Evolutionary conservation across 2,888 invertebrate species (phyloP).

Genomic region (Taenaris catops): DNA sequence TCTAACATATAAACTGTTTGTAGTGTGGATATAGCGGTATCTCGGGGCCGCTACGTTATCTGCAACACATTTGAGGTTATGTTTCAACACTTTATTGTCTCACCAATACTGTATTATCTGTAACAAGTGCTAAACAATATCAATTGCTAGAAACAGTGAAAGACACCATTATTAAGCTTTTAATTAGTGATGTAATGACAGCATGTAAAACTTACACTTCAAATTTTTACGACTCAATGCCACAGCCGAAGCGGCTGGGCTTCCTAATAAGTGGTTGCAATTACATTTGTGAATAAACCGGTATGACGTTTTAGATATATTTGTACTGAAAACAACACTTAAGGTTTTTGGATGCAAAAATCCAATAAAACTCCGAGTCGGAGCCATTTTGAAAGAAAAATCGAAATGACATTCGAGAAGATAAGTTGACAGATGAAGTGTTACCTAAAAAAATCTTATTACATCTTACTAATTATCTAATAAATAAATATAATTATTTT

Average conservation of each 20-base stretch:
- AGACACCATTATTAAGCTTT: no score
- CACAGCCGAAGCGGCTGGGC: slow-evolving; percentile 45
- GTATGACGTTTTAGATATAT: slow-evolving; percentile 66
- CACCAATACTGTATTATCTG: no score
- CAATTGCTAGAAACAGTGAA: no score
- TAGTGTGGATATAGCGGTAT: slow-evolving; percentile 79
- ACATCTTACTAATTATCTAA: no score
- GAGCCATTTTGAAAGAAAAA: slow-evolving; percentile 74
- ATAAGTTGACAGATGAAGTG: slow-evolving; percentile 15
- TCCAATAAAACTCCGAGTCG: slow-evolving; percentile 80
- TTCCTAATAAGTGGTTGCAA: slow-evolving; percentile 54
- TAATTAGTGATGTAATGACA: slow-evolving; percentile 69
- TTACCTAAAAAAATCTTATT: slow-evolving; percentile 6
- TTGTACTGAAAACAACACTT: slow-evolving; percentile 69
- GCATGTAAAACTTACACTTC: slow-evolving; percentile 69
- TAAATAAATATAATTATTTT: no score
- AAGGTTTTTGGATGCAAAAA: slow-evolving; percentile 80
- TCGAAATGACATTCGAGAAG: slow-evolving; percentile 25
- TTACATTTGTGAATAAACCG: slow-evolving; percentile 74
- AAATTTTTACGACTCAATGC: slow-evolving; percentile 53
- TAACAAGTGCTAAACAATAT: no score
- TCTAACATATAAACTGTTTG: slow-evolving; percentile 66
- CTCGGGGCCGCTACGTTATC: slow-evolving; percentile 41
- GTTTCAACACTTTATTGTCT: no score
- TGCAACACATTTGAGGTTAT: slow-evolving; percentile 52